Evolutionary conservation across 2,888 invertebrate species (phyloP), one percentile per base, ranked within the genome.

Genomic region (Stegana nigrithorax): DNA sequence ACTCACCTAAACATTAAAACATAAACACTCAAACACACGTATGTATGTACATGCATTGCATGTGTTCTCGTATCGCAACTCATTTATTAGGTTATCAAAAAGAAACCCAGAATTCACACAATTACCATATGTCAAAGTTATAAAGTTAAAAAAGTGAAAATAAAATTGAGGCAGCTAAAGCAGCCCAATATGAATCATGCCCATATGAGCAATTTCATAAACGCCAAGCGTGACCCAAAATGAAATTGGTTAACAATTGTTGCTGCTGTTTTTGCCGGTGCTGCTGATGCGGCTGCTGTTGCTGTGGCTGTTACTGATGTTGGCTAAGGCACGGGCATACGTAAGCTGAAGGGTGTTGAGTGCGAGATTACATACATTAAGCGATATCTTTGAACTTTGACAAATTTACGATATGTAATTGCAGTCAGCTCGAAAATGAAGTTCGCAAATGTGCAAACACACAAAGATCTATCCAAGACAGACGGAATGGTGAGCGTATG

Each of bases 351-450:
- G 80, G 79, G 76, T 77, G 76, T 77, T 78, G 76, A 77, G 77
- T 77, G 76, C 75, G 77, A 79, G 80, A 77, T 77, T 78, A 77
- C 76, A 77, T 77, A 81, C 79, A 77, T 77, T 80, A 80, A 80
- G 68, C 78, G 47, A 57, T 62, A 39, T 50, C 59, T 50, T 14
- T 50, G 59, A 70, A 74, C 78, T 77, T 78, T 80, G 82, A 81
- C 81, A 80, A 81, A 80, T 80, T 80, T 80, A 80, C 77, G 80
- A 79, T 80, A 81, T 75, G 75, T 80, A 80, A 80, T 80, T n/a
- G n/a, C n/a, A n/a, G n/a, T n/a, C n/a, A n/a, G n/a, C n/a, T n/a
- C n/a, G n/a, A n/a, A n/a, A n/a, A n/a, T n/a, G n/a, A 61, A 55
- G 47, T 47, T 12, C 47, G 10, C 25, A 14, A n/a, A 36, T 36